phyloP scores from a whole-genome alignment of 2,888 invertebrate species.

The Drosophila helvetica region DNA sequence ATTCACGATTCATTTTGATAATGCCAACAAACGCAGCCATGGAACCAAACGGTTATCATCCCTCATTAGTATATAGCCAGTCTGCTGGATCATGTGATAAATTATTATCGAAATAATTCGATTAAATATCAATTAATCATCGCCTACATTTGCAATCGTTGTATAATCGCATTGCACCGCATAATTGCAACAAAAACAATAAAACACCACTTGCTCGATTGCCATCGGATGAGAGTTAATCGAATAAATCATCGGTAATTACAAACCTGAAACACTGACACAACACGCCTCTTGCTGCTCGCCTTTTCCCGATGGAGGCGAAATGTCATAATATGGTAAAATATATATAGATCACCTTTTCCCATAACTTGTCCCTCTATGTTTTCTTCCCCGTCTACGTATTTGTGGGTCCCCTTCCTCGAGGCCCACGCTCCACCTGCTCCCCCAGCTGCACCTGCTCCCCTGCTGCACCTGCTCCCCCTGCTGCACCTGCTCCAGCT shows the following conservation, averaged over 20 bases:
- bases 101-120: neutral
- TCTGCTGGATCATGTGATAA: too few relatives aligned
- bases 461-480: too few relatives aligned
- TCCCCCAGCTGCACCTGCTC: neutral
- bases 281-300: slow-evolving; percentile 28
- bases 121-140: neutral
- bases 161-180: neutral
- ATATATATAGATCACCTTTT: slow-evolving; percentile 27
- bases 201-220: neutral
- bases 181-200: neutral
- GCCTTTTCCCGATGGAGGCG: neutral
- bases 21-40: too few relatives aligned
- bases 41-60: too few relatives aligned
- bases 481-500: neutral
- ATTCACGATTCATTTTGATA: too few relatives aligned
- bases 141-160: neutral
- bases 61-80: too few relatives aligned
- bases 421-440: neutral
- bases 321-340: slow-evolving; percentile 35
- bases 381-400: too few relatives aligned
- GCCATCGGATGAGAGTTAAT: slow-evolving; percentile 1
- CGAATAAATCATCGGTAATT: slow-evolving; percentile 13
- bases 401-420: neutral
- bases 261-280: slow-evolving; percentile 16
- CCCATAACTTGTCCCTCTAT: slow-evolving; percentile 6